A percentile compares a stretch with the other conserved stretches of the same genome.
phyloP scores from a whole-genome alignment of 2,113 vertebrate species.

The Albula glossodonta region DNA sequence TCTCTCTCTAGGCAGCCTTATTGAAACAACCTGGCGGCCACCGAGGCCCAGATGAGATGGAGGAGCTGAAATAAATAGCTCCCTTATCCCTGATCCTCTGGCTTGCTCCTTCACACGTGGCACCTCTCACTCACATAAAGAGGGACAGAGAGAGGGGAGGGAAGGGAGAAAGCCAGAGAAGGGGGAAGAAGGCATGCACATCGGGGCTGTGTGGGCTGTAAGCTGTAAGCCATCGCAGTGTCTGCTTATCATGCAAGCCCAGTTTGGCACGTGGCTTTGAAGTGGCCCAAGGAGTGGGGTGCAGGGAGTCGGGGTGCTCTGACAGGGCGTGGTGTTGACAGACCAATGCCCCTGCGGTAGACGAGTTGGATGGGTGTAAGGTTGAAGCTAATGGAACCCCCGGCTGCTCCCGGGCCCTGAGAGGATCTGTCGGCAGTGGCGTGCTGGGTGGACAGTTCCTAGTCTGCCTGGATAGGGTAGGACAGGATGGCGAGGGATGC shows the following conservation, averaged over 20 bases:
- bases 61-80: neutral
- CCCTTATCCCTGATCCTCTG: neutral
- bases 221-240: neutral
- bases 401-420: neutral
- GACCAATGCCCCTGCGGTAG: slow-evolving; percentile 16
- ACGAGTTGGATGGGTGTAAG: neutral
- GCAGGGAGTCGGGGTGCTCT: neutral
- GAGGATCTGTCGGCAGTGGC: slow-evolving; percentile 12
- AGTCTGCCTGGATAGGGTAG: neutral
- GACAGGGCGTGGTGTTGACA: slow-evolving; percentile 17
- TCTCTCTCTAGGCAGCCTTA: slow-evolving; percentile 17
- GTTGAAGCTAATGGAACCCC: neutral
- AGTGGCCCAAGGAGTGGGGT: slow-evolving; percentile 16
- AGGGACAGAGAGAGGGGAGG: neutral
- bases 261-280: slow-evolving; percentile 19
- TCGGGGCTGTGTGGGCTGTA: neutral
- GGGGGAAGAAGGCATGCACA: neutral
- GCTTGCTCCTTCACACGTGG: neutral
- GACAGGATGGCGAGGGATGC: neutral
- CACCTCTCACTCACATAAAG: neutral
- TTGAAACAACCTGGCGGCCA: slow-evolving; percentile 32
- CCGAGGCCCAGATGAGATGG: neutral
- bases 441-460: neutral
- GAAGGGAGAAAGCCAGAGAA: neutral
- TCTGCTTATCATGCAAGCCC: slow-evolving; percentile 19